Evolutionary conservation across 2,113 vertebrate genomes (phyloP), one percentile per base, ranked within the genome.

Genomic region (Mesitornis unicolor): DNA sequence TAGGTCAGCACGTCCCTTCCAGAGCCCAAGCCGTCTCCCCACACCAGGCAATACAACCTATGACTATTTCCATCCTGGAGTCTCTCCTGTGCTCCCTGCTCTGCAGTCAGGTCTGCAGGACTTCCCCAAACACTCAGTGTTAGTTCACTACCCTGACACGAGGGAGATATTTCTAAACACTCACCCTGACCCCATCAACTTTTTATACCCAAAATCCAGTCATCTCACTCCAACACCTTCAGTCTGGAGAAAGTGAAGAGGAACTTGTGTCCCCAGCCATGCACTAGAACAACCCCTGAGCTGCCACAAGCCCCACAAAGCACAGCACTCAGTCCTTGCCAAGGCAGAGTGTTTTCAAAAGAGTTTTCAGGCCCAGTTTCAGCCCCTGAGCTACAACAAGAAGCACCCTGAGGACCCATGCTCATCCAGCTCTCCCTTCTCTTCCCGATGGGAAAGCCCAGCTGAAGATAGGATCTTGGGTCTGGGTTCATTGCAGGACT

Each of bases 1-100:
- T 63, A 94, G 69, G 84, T 87, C 89, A 93, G 64, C 38, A 47
- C 87, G 60, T 43, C 29, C 74, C 51, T 85, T 71, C n/a, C 43
- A 68, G 69, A 89, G 65, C 42, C 38, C 2, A 6, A 56, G 67
- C 50, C 87, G 42, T 42, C 43, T 87, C 51, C 29, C 59, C 64
- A 50, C 64, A 81, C 25, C 36, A 61, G 59, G 18, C 43, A 57
- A 24, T 29, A 43, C 59, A 83, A 76, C 36, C 19, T 2, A 2
- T 10, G 36, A 77, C 17, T 61, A 5, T 45, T 86, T 77, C 59
- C 84, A 91, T 18, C 45, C 87, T 9, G 11, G 63, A 84, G 11
- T 22, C 21, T 31, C n/a, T 38, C 35, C 40, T 10, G 17, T 8
- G 13, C 57, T 76, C 61, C 47, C 48, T 31, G 45, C 3, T 51